Evolutionary conservation across 2,113 vertebrate genomes (phyloP), one percentile per base, ranked within the genome.

Genomic region (Melanostigma gelatinosum): DNA sequence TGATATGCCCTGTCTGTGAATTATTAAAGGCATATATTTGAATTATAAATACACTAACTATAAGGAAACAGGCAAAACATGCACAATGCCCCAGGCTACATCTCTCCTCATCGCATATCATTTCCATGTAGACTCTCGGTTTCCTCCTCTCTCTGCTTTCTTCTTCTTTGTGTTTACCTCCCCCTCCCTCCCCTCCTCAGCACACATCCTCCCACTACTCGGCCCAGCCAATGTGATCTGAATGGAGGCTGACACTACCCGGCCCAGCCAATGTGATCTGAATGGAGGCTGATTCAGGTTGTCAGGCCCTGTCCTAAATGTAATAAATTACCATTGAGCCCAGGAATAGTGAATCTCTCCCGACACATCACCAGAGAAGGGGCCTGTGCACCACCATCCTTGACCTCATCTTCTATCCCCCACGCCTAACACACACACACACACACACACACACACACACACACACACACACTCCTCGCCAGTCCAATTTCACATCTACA

Each of bases 11-110:
- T 18, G 22, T 81, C 42, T 57, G 76, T 94, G 65, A 94, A 94
- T 93, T 92, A 93, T 94, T 92, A 77, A 93, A 91, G 70, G 77
- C 83, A 86, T 83, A 81, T 61, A 93, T 93, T 90, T 93, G 87
- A 93, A 94, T 93, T 91, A 92, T 90, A 91, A 94, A 92, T 91
- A 90, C 89, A 89, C 82, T 86, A 90, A 91, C 84, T 86, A 88
- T 85, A 87, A 85, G 88, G 85, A 93, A 87, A 88, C 83, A 77
- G 88, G 86, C 84, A 79, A 86, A 94, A 88, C 89, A 86, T 88
- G 72, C 86, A 68, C 76, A 80, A 79, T 87, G 91, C 89, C 92
- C 55, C 54, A 57, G 89, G 93, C 92, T 91, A 83, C 82, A 83
- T 79, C 82, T 88, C 78, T 85, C 67, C 74, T 85, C 78, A 85